Evolutionary conservation across 2,888 invertebrate species (phyloP).

Genomic region (Anodontia alba): DNA sequence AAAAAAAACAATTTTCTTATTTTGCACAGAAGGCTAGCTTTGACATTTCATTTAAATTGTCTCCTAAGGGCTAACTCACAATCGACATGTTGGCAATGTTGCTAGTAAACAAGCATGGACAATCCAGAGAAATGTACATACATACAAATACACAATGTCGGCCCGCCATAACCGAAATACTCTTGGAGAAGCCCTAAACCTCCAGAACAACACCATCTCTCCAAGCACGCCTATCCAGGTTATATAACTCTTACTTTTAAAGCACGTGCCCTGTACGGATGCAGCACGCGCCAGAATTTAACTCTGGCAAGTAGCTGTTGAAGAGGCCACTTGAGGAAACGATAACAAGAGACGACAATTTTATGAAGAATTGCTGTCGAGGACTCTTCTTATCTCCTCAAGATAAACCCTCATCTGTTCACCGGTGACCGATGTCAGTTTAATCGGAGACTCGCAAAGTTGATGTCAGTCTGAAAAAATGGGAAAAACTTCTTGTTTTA

Average conservation of each 20-base stretch:
- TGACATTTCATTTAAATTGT: too few relatives aligned
- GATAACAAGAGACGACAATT: constrained; percentile 4
- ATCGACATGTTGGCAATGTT: too few relatives aligned
- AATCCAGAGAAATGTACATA: background rate
- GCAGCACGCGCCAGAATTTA: background rate
- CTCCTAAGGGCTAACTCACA: too few relatives aligned
- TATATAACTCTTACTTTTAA: background rate
- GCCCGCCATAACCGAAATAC: too few relatives aligned
- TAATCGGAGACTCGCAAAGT: background rate
- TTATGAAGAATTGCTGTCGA: background rate
- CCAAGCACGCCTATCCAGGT: background rate
- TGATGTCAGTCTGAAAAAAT: background rate
- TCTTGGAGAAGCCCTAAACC: background rate
- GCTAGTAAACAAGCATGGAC: too few relatives aligned
- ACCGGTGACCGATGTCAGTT: background rate
- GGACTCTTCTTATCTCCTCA: background rate
- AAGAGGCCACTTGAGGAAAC: background rate
- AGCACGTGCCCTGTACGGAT: background rate
- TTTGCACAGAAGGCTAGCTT: too few relatives aligned
- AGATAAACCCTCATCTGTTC: constrained; percentile 10
- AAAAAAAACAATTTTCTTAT: too few relatives aligned
- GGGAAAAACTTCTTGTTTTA: background rate
- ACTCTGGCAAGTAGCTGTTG: constrained; percentile 3
- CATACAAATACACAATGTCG: background rate
- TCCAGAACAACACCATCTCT: background rate